Evolutionary conservation across 2,888 invertebrate genomes (phyloP).

Genomic region (Drosophila anomelani): DNA sequence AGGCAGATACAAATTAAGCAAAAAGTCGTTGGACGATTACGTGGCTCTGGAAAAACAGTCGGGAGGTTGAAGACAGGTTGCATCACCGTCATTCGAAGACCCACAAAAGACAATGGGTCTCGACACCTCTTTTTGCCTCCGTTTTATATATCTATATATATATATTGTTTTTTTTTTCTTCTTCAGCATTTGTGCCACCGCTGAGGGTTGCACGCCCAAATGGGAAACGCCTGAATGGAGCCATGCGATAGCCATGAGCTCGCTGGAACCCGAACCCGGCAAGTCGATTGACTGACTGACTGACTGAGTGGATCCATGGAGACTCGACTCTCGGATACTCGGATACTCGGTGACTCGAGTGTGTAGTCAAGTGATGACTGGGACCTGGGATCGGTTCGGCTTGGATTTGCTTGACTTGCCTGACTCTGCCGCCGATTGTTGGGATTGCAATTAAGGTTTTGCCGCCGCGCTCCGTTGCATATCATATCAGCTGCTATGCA

Average conservation of each 20-base stretch:
- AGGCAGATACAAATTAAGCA: constrained; percentile 61
- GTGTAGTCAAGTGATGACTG: constrained; percentile 60
- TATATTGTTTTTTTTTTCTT: neutral
- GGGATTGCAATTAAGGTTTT: constrained; percentile 68
- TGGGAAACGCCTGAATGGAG: constrained; percentile 73
- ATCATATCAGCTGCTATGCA: constrained; percentile 47
- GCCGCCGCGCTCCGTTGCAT: constrained; percentile 38
- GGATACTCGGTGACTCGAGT: neutral
- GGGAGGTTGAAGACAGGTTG: constrained; percentile 33
- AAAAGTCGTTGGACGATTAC: constrained; percentile 60
- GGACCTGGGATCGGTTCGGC: constrained; percentile 30
- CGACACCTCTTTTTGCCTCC: constrained; percentile 41
- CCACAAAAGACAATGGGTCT: constrained; percentile 67
- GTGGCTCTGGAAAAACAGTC: constrained; percentile 53
- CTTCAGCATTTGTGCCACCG: constrained; percentile 6
- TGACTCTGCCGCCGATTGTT: constrained; percentile 40
- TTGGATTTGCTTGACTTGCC: constrained; percentile 71
- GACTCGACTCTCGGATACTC: neutral
- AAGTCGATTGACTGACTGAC: constrained; percentile 48
- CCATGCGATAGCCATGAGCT: constrained; percentile 68
- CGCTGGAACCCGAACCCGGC: constrained; percentile 47
- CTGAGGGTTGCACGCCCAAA: constrained; percentile 44
- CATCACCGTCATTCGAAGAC: constrained; percentile 75
- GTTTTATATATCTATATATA: constrained; percentile 5
- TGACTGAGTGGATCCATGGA: constrained; percentile 32